Percentiles rank a stretch among this genome's conserved stretches.
These are phyloP conservation scores for Pelosia muscerda DNA, from an alignment of 2,888 invertebrate genomes.

Conservation along the genomic window DNA sequence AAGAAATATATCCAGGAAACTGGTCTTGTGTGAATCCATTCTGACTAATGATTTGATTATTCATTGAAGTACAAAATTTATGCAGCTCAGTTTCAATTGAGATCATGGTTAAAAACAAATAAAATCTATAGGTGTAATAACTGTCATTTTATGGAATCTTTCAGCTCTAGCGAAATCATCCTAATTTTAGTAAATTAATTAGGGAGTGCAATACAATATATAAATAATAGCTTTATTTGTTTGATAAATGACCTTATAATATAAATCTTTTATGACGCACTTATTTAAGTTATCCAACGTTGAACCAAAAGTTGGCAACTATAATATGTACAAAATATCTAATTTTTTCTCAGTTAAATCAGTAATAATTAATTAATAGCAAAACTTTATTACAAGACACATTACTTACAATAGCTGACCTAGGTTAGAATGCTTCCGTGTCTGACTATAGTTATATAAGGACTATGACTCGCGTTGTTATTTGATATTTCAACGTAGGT, in stretches of 20 bases:
- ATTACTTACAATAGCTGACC: conserved; percentile 43
- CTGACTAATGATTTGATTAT: not conserved
- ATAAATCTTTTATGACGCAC: not conserved
- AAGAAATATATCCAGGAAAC: not conserved
- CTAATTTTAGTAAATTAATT: not conserved
- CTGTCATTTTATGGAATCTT: too few relatives aligned
- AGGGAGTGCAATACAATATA: not conserved
- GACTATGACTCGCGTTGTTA: conserved; percentile 36
- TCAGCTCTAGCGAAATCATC: too few relatives aligned
- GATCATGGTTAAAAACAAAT: too few relatives aligned
- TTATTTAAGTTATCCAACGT: too few relatives aligned
- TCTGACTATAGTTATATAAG: conserved; percentile 33
- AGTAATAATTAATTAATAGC: conserved; percentile 35
- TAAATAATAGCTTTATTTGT: not conserved
- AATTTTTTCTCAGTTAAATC: conserved; percentile 36
- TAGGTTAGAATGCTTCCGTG: conserved; percentile 43
- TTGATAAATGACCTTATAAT: not conserved
- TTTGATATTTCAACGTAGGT: conserved; percentile 45
- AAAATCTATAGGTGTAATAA: too few relatives aligned
- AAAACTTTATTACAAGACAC: conserved; percentile 21
- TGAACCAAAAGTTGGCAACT: too few relatives aligned
- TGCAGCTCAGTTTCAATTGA: too few relatives aligned
- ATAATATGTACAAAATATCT: not conserved
- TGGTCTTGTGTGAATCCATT: not conserved
- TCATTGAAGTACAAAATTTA: too few relatives aligned